phyloP scores from a whole-genome alignment of 23 tunicate species.

The Phallusia fumigata region DNA sequence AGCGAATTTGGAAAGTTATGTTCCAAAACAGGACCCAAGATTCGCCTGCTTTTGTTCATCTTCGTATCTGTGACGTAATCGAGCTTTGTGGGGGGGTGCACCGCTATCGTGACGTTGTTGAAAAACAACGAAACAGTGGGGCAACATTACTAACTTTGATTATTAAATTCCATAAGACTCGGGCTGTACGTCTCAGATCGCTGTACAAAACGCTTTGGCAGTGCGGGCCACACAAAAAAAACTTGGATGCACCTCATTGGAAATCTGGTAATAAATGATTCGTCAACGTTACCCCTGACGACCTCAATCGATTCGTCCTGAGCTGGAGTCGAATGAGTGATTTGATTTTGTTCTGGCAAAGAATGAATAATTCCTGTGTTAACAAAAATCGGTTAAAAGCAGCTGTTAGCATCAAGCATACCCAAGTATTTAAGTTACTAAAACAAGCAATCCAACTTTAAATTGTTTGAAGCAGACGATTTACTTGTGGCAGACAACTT shows the following conservation, averaged over 20 bases:
- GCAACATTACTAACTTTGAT: no score
- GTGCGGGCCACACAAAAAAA: no score
- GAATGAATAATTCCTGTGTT: conserved; percentile 23
- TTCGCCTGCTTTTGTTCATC: conserved; percentile 19
- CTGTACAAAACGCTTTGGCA: no score
- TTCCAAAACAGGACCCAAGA: conserved; percentile 30
- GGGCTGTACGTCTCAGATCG: no score
- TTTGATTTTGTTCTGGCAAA: conserved; percentile 15
- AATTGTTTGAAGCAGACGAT: no score
- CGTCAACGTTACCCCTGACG: conserved; percentile 58
- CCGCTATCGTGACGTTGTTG: not conserved
- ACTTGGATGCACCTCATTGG: conserved; percentile 1
- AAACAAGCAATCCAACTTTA: no score
- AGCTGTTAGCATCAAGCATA: no score
- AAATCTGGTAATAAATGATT: not conserved
- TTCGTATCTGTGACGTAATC: not conserved
- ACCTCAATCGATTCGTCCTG: conserved; percentile 62
- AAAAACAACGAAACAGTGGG: no score
- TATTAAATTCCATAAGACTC: no score
- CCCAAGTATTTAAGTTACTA: no score
- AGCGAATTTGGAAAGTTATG: not conserved
- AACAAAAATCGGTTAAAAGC: no score
- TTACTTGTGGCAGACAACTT: not conserved
- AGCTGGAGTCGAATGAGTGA: conserved; percentile 49
- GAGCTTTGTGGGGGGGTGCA: not conserved